Conservation (phyloP, 1,140 invertebrate genomes). For the Drosophila sechellia region DNA sequence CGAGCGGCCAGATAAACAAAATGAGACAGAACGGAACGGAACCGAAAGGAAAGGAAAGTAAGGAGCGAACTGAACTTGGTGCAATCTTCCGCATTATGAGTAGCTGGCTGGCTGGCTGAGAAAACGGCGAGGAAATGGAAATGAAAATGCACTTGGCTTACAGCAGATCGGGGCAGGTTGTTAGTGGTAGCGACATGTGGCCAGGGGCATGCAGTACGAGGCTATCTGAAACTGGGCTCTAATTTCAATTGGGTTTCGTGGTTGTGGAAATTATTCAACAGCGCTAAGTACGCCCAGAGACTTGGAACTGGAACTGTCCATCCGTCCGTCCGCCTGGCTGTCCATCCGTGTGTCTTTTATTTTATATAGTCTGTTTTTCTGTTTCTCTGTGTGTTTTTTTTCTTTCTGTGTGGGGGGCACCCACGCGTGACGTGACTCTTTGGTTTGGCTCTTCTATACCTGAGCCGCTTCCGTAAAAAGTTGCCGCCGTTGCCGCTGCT, state of each 20-base stretch:
- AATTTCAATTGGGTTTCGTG: constrained; percentile 82
- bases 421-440: constrained; percentile 82
- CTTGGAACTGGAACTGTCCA: constrained; percentile 28
- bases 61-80: constrained; percentile 51
- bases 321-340: constrained; percentile 13
- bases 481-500: constrained; percentile 55
- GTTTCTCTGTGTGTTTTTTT: background rate
- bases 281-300: constrained; percentile 69
- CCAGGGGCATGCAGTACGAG: constrained; percentile 31
- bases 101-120: constrained; percentile 23
- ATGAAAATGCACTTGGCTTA: constrained; percentile 80
- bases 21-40: constrained; percentile 49
- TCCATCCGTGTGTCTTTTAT: constrained; percentile 32
- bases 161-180: constrained; percentile 27
- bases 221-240: constrained; percentile 68
- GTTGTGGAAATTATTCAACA: constrained; percentile 82
- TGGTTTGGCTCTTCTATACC: constrained; percentile 78
- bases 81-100: constrained; percentile 83
- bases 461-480: constrained; percentile 79
- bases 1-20: constrained; percentile 63
- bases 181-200: constrained; percentile 66
- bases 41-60: constrained; percentile 12
- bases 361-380: constrained; percentile 23
- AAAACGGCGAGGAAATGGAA: constrained; percentile 49
- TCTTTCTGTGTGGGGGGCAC: constrained; percentile 53